Evolutionary conservation across 1,140 invertebrate species (phyloP).

Genomic region (Maniola jurtina): DNA sequence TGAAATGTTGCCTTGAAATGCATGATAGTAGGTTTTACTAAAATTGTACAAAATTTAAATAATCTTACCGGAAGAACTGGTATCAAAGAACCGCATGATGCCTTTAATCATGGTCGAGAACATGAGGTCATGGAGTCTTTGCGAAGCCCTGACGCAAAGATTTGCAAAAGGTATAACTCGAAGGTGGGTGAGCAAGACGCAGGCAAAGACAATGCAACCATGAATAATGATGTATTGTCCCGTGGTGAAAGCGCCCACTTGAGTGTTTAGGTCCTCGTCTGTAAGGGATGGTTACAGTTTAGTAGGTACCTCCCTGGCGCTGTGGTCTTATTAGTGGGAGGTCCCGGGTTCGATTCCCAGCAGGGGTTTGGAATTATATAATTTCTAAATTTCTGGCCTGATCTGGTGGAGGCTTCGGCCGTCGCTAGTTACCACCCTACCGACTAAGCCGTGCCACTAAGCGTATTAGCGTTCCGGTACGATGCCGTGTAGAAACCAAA

Average conservation of each 20-base stretch:
- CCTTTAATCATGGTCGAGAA: conserved; percentile 83
- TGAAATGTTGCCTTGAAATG: too few relatives aligned
- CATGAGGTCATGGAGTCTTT: conserved; percentile 82
- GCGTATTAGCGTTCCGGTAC: too few relatives aligned
- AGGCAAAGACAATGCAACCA: conserved; percentile 40
- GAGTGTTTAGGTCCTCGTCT: conserved; percentile 58
- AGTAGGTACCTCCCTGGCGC: too few relatives aligned
- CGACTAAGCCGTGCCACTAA: too few relatives aligned
- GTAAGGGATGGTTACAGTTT: neutral
- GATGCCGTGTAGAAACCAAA: too few relatives aligned
- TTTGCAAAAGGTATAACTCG: conserved; percentile 80
- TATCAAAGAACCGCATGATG: conserved; percentile 91
- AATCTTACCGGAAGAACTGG: conserved; percentile 84
- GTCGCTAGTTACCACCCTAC: too few relatives aligned
- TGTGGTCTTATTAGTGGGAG: too few relatives aligned
- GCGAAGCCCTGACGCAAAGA: conserved; percentile 80
- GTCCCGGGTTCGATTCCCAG: too few relatives aligned
- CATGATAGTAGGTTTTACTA: too few relatives aligned
- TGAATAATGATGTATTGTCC: conserved; percentile 64
- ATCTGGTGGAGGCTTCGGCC: too few relatives aligned
- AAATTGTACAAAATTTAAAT: neutral
- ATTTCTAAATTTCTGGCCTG: too few relatives aligned
- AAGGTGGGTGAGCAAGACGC: conserved; percentile 52
- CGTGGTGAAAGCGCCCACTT: conserved; percentile 62
- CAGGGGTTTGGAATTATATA: too few relatives aligned